Base-by-base conservation (phyloP, 2,797 vertebrate species). In the Philypnodon macrostomus region DNA sequence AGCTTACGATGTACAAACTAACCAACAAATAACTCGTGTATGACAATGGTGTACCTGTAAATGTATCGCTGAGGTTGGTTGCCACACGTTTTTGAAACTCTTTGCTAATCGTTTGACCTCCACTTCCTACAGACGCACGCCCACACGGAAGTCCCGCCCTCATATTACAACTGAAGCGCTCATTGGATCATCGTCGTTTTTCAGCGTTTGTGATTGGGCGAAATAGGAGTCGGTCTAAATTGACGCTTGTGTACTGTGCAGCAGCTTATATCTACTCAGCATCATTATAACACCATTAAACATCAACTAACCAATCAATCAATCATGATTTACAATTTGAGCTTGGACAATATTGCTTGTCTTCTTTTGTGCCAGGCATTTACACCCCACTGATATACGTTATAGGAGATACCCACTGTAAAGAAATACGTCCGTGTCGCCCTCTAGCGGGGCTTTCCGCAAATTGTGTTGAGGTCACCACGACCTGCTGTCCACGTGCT, bases 91-190 rank as follows among this genome's bases (percentile, higher is more conserved):
- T 53, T 31, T 2, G 17, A 40, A 63, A 65, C 58, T 65, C 56
- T 15, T 27, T 6, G 16, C 30, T 57, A 14, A 0, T 14, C 4
- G 35, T 80, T 83, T 88, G 85, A 88, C 86, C 86, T 86, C 81
- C 58, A 68, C 64, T 54, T 69, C 30, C 54, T 56, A n/a, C 33
- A 11, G 16, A 14, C n/a, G 10, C 69, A 80, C 79, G 5, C 75
- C 73, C 67, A 73, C 67, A 4, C 30, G 4, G 37, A 67, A 75
- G 5, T 0, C 48, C 63, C 75, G 69, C 72, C 81, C 29, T 7
- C 4, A 11, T 2, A 5, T 1, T 7, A 2, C 8, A 14, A 19
- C 10, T 0, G 1, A 12, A 2, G 0, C 7, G n/a, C 1, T 70
- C 2, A 82, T 83, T 82, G 67, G 76, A 1, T 3, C 0, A 0